These are phyloP conservation scores for Nemapogon koenigi DNA, from an alignment of 2,888 invertebrate species.

Conservation along the genomic window DNA sequence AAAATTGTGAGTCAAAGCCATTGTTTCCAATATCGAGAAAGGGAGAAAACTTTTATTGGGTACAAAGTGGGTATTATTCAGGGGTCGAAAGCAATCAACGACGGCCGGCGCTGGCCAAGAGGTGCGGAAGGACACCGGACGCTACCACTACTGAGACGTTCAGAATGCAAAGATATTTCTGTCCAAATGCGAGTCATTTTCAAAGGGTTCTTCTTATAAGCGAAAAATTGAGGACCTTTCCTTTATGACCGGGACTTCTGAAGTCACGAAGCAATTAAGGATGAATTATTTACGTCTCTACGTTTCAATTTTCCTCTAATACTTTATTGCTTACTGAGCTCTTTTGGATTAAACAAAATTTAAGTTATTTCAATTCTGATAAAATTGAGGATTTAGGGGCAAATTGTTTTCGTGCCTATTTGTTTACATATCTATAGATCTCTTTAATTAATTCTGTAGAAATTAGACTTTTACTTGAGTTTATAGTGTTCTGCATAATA, in stretches of 20 bases:
- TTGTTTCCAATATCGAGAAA: slow-evolving; percentile 56
- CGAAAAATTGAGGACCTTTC: slow-evolving; percentile 49
- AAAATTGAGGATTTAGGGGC: too few relatives aligned
- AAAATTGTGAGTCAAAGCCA: slow-evolving; percentile 55
- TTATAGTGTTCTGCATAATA: too few relatives aligned
- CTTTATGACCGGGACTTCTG: slow-evolving; percentile 36
- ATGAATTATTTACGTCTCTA: slow-evolving; percentile 1
- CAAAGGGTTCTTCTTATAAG: slow-evolving; percentile 48
- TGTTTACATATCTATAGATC: too few relatives aligned
- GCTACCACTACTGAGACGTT: slow-evolving; percentile 20
- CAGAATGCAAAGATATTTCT: slow-evolving; percentile 62
- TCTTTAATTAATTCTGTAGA: too few relatives aligned
- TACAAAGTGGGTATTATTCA: slow-evolving; percentile 61
- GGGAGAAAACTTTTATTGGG: slow-evolving; percentile 57
- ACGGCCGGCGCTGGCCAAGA: slow-evolving; percentile 26
- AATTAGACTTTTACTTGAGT: too few relatives aligned
- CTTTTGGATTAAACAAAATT: slow-evolving; percentile 2
- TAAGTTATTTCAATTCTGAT: neutral
- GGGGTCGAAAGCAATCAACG: slow-evolving; percentile 49
- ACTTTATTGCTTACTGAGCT: neutral
- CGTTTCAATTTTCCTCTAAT: neutral
- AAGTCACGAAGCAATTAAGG: slow-evolving; percentile 47
- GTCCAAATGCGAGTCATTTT: slow-evolving; percentile 50
- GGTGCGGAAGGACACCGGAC: slow-evolving; percentile 38
- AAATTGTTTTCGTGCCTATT: too few relatives aligned